Evolutionary conservation across 2,113 vertebrate species (phyloP).

Genomic region (Scomber japonicus): DNA sequence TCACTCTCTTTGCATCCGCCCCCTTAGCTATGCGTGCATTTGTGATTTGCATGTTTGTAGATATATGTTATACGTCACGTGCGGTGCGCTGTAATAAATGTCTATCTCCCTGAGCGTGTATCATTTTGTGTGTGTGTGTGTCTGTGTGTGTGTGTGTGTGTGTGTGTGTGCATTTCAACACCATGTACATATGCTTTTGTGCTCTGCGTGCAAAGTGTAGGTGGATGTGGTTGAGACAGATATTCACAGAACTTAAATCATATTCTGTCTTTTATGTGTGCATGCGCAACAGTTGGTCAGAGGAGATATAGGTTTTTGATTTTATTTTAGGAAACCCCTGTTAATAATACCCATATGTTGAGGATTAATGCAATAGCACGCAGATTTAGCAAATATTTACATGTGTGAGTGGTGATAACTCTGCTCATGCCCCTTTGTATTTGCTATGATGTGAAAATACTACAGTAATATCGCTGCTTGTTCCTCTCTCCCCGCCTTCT

Average conservation of each 20-base stretch:
- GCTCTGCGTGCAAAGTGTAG: conserved; percentile 62
- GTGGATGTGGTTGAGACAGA: conserved; percentile 73
- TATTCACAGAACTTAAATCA: conserved; percentile 64
- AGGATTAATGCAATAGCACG: conserved; percentile 57
- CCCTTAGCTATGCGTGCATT: conserved; percentile 49
- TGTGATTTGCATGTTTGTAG: conserved; percentile 61
- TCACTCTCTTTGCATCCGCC: conserved; percentile 57
- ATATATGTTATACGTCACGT: conserved; percentile 36
- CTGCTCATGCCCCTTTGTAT: conserved; percentile 20
- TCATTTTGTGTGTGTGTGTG: conserved; percentile 31
- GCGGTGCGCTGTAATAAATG: conserved; percentile 22
- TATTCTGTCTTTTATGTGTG: conserved; percentile 62
- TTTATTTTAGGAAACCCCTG: conserved; percentile 49
- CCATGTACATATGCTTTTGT: conserved; percentile 54
- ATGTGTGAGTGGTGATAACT: conserved; percentile 50
- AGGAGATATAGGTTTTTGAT: conserved; percentile 58
- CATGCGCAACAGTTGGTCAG: conserved; percentile 56
- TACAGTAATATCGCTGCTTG: conserved; percentile 3
- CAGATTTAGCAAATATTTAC: conserved; percentile 42
- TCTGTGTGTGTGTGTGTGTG: conserved; percentile 20
- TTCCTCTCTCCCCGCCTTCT: neutral
- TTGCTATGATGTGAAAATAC: conserved; percentile 4
- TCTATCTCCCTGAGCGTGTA: conserved; percentile 15
- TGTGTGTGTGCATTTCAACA: conserved; percentile 20
- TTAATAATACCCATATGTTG: conserved; percentile 63